These are phyloP conservation scores for Mastigias papua DNA, from an alignment of 30 jellyfish, hydroid and myxozoan species.

Conservation along the genomic window DNA sequence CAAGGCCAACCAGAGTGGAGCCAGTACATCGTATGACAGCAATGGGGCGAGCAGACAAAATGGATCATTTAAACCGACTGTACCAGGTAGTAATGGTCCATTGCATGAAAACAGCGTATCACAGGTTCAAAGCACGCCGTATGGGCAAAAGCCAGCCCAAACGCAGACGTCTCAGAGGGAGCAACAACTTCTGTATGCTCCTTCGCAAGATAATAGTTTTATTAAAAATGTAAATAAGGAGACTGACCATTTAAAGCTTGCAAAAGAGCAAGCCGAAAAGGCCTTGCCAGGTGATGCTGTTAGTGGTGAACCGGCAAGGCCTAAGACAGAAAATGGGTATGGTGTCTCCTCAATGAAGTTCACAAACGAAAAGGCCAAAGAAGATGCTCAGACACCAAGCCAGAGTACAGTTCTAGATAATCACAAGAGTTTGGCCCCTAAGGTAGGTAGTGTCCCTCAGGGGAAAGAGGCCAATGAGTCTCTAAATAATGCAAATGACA, in stretches of 20 bases:
- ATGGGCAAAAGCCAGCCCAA: too few species aligned
- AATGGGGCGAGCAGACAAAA: too few species aligned
- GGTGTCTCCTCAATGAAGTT: not conserved
- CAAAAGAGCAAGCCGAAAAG: not conserved
- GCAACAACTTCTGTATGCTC: too few species aligned
- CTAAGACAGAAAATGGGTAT: not conserved
- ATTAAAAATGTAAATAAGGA: too few species aligned
- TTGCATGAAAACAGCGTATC: too few species aligned
- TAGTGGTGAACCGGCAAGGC: not conserved
- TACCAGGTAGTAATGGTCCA: too few species aligned
- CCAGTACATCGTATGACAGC: too few species aligned
- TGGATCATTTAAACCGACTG: too few species aligned
- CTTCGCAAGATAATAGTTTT: too few species aligned
- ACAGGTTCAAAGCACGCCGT: too few species aligned
- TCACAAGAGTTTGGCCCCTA: not conserved
- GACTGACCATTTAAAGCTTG: not conserved
- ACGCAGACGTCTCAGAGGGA: too few species aligned
- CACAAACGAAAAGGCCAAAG: not conserved
- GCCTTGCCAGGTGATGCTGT: conserved; percentile 6
- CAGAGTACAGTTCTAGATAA: not conserved
- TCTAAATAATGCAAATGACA: not conserved
- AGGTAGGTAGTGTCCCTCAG: not conserved
- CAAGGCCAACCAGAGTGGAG: not conserved
- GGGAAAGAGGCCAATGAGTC: not conserved
- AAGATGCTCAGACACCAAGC: too few species aligned